Base-by-base conservation (phyloP, 2,797 vertebrate genomes). In the Anabas testudineus region DNA sequence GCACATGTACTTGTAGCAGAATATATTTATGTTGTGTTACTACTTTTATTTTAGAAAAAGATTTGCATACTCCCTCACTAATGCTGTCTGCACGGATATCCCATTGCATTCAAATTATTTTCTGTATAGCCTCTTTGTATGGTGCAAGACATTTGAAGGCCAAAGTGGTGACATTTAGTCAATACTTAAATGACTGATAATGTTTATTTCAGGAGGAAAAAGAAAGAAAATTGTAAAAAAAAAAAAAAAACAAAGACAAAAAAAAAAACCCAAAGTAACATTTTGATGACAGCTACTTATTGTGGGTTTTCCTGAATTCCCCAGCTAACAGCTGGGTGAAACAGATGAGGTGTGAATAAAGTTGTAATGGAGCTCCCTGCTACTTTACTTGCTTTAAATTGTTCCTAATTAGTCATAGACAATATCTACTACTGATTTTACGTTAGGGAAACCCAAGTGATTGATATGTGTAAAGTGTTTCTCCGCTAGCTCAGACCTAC, bases 391-490 rank as follows among this genome's bases (percentile, higher is more conserved):
- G 28, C 26, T 18, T 69, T 42, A 55, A 5, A 45, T 15, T 32
- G 41, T 39, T 64, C n/a, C n/a, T 24, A 18, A 55, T 55, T 72
- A 53, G 58, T 80, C 76, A 65, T 24, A 28, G 19, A 39, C 30
- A 15, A 7, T 53, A 66, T 64, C 64, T 62, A 22, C 52, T 51
- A 48, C 49, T 57, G 55, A 16, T 53, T 59, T 60, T 81, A 55
- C 69, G 71, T 78, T 48, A 85, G 80, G 80, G 76, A 81, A 81
- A 80, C 71, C 56, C 65, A 26, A n/a, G 59, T 22, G 34, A 15
- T 39, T 26, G 10, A 60, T 62, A 46, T 61, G 28, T 63, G 28
- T 56, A 36, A 66, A n/a, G n/a, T 37, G 45, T 48, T 61, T 73
- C 49, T 63, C 41, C 58, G 7, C 22, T 36, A 53, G 43, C n/a